These are phyloP conservation scores for Vollenhovia emeryi DNA, from an alignment of 1,140 invertebrate species.

Conservation along the genomic window DNA sequence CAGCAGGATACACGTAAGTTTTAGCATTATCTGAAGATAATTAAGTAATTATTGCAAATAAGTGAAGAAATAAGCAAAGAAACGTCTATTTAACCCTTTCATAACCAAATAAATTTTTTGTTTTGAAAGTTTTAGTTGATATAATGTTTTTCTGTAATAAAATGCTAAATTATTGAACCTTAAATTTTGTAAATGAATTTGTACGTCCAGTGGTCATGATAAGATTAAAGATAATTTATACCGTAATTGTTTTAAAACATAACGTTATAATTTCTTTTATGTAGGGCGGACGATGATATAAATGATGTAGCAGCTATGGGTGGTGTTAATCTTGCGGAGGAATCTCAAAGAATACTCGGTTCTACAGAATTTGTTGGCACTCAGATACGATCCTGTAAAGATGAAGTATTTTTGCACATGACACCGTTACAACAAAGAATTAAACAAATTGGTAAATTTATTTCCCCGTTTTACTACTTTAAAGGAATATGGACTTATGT, in stretches of 20 bases:
- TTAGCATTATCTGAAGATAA: background rate
- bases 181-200: too few species aligned
- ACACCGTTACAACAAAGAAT: constrained; percentile 92
- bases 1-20: constrained; percentile 85
- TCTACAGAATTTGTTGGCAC: constrained; percentile 98
- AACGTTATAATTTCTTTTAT: background rate
- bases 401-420: constrained; percentile 95
- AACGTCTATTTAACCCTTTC: background rate
- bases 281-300: constrained; percentile 95
- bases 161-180: too few species aligned
- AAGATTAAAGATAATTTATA: background rate
- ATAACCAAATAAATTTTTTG: too few species aligned
- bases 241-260: constrained; percentile 1
- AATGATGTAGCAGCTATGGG: constrained; percentile 99
- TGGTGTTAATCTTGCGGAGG: constrained; percentile 98
- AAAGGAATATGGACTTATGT: background rate
- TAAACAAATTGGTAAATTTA: constrained; percentile 88
- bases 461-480: background rate
- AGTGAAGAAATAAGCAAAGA: background rate
- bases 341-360: constrained; percentile 97
- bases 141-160: too few species aligned
- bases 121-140: too few species aligned
- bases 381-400: constrained; percentile 98
- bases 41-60: background rate
- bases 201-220: too few species aligned